Conservation (phyloP, 2,888 invertebrate species). For the Amaurobius ferox region DNA sequence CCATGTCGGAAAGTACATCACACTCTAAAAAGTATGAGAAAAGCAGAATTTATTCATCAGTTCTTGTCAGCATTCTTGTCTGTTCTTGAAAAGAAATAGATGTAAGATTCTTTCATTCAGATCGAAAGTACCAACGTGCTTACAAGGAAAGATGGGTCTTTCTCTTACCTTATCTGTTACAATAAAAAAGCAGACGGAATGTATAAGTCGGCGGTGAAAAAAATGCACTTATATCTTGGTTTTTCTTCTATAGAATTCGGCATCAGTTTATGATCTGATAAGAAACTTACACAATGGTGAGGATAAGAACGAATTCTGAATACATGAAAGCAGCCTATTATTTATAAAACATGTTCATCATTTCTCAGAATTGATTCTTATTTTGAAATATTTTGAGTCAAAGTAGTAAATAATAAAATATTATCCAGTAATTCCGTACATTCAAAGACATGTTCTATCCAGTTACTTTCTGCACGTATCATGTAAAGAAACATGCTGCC, state of each 20-base stretch:
- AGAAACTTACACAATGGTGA: neutral
- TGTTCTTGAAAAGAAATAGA: neutral
- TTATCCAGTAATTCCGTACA: too few relatives aligned
- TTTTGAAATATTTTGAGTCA: too few relatives aligned
- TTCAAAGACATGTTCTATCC: too few relatives aligned
- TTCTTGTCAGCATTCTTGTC: neutral
- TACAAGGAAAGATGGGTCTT: neutral
- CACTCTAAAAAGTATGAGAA: too few relatives aligned
- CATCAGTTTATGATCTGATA: neutral
- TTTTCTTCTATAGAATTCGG: neutral
- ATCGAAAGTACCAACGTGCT: neutral
- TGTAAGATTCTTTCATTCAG: neutral
- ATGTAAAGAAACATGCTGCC: too few relatives aligned
- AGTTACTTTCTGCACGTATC: too few relatives aligned
- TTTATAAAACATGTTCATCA: too few relatives aligned
- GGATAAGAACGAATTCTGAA: neutral
- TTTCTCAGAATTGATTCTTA: too few relatives aligned
- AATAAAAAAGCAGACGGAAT: slow-evolving; percentile 2
- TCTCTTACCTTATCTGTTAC: neutral
- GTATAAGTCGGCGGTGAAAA: neutral
- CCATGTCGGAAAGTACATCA: too few relatives aligned
- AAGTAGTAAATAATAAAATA: too few relatives aligned
- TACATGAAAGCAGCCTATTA: too few relatives aligned
- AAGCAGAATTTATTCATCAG: neutral
- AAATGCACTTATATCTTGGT: neutral